Evolutionary conservation across 2,113 vertebrate genomes (phyloP).

Genomic region (Rhombomys opimus): DNA sequence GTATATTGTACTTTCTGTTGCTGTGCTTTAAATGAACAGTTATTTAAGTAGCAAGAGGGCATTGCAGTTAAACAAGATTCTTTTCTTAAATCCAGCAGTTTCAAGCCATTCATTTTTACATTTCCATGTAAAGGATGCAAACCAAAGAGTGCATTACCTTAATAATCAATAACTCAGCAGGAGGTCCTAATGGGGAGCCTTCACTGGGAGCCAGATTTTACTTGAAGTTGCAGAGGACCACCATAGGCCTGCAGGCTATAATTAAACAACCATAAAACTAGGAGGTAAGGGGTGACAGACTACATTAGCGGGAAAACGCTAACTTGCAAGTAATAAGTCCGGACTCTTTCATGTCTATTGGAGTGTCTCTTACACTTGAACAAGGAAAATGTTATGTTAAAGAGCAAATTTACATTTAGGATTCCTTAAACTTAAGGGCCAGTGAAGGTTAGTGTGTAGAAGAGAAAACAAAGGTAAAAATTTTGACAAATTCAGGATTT

Average conservation of each 20-base stretch:
- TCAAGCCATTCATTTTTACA: slow-evolving; percentile 81
- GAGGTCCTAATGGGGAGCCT: slow-evolving; percentile 81
- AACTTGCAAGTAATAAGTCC: slow-evolving; percentile 89
- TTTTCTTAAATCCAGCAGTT: slow-evolving; percentile 38
- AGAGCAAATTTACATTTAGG: slow-evolving; percentile 87
- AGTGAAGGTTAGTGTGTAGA: slow-evolving; percentile 87
- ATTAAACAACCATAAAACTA: slow-evolving; percentile 81
- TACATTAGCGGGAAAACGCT: slow-evolving; percentile 88
- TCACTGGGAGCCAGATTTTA: slow-evolving; percentile 79
- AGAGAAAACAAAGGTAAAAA: slow-evolving; percentile 87
- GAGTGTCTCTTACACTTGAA: slow-evolving; percentile 84
- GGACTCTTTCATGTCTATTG: slow-evolving; percentile 89
- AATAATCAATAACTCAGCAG: slow-evolving; percentile 85
- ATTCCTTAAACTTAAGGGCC: slow-evolving; percentile 87
- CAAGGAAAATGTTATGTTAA: slow-evolving; percentile 88
- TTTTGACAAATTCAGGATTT: slow-evolving; percentile 76
- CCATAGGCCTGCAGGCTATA: slow-evolving; percentile 73
- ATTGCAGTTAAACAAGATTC: slow-evolving; percentile 53
- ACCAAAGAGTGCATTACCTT: slow-evolving; percentile 84
- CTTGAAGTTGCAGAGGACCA: slow-evolving; percentile 79
- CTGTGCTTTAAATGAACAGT: slow-evolving; percentile 64
- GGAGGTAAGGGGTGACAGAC: slow-evolving; percentile 80
- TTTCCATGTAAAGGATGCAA: slow-evolving; percentile 73
- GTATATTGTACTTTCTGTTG: slow-evolving; percentile 40
- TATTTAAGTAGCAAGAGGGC: slow-evolving; percentile 47